Evolutionary conservation across 2,888 invertebrate species (phyloP), one percentile per base, ranked within the genome.

Genomic region (Drosophila nigricruria): DNA sequence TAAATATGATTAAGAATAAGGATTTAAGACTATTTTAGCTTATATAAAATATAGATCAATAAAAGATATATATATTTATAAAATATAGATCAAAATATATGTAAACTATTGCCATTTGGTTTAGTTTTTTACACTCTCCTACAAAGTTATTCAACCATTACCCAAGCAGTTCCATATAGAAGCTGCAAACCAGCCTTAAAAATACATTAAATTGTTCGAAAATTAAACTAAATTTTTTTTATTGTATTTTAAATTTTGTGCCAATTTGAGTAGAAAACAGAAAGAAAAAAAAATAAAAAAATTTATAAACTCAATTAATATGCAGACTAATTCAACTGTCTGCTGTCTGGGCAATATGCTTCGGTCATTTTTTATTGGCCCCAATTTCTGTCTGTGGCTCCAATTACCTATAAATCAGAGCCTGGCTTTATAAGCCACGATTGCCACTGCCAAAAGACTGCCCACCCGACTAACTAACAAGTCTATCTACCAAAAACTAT

Each of bases 401-500:
- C 38, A 74, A 60, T 74, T 74, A 49, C 38, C 58, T 65, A 81
- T 81, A 77, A 79, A 81, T 81, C 78, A 77, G 56, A 53, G 73
- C 49, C 49, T 23, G 43, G 58, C 60, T 77, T 63, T 65, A 62
- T 65, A 45, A 45, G 72, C 78, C 77, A 60, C 68, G 38, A 60
- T 70, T 69, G 64, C 57, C 73, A 70, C 69, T 54, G 68, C 60
- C 70, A 67, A 52, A 52, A 63, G 36, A 60, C 69, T 43, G 64
- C 47, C 69, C 68, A 63, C 54, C 54, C 47, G 67, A 53, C 52
- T 20, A 47, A 61, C 36, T 59, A 63, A 52, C 36, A 67, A 68
- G 54, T 45, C 58, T 49, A 57, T 57, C 58, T 60, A 60, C 49
- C 59, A 18, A 45, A 42, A 12, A 58, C 56, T 52, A 34, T 45